Conservation (phyloP, 1,140 invertebrate species). For the Sinonovacula constricta region DNA sequence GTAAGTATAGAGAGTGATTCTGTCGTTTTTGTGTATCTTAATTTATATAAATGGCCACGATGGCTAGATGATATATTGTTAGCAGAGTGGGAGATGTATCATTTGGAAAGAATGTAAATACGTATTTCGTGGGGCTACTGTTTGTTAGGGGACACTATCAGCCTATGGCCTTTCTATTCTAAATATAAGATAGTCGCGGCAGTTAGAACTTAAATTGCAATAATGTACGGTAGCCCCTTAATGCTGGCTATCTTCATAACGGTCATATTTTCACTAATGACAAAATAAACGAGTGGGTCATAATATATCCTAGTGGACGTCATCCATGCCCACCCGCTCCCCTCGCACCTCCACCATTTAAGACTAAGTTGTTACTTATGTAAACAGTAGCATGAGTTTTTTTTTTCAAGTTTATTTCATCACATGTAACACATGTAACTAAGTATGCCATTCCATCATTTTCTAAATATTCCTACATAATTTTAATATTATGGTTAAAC, state of each 20-base stretch:
- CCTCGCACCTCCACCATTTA: too few relatives aligned
- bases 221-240: not conserved
- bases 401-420: too few relatives aligned
- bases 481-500: too few relatives aligned
- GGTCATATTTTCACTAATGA: not conserved
- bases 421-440: too few relatives aligned
- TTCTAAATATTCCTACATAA: too few relatives aligned
- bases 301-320: too few relatives aligned
- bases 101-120: conserved; percentile 40
- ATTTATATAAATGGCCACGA: conserved; percentile 43
- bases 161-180: too few relatives aligned
- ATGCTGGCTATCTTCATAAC: not conserved
- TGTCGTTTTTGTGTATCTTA: conserved; percentile 29
- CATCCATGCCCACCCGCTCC: too few relatives aligned
- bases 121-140: conserved; percentile 14
- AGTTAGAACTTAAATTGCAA: not conserved
- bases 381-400: too few relatives aligned
- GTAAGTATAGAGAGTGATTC: conserved; percentile 42
- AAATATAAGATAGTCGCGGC: too few relatives aligned
- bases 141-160: not conserved
- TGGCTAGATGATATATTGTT: conserved; percentile 42
- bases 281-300: not conserved
- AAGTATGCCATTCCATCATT: too few relatives aligned
- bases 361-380: too few relatives aligned
- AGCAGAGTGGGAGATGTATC: conserved; percentile 3